Evolutionary conservation across 2,888 invertebrate species (phyloP).

Genomic region (Brachypterus glaber): DNA sequence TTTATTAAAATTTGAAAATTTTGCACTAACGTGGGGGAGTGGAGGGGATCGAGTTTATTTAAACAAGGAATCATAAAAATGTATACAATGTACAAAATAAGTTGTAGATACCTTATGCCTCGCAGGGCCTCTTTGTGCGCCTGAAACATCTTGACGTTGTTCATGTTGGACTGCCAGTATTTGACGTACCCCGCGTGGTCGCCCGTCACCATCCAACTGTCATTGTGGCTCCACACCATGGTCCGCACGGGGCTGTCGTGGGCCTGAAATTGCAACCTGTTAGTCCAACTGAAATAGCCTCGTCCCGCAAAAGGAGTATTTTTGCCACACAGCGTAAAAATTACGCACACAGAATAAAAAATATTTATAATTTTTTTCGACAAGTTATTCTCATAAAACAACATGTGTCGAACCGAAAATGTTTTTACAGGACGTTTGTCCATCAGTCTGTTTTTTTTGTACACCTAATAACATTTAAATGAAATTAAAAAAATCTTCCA

Average conservation of each 20-base stretch:
- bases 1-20: slow-evolving; percentile 16
- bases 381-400: too few relatives aligned
- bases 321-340: too few relatives aligned
- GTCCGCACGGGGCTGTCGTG: slow-evolving; percentile 98
- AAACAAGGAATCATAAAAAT: slow-evolving; percentile 26
- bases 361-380: too few relatives aligned
- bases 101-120: slow-evolving; percentile 80
- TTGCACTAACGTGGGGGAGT: slow-evolving; percentile 32
- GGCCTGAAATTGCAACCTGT: too few relatives aligned
- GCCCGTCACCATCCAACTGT: slow-evolving; percentile 99
- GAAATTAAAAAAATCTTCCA: too few relatives aligned
- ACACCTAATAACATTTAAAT: too few relatives aligned
- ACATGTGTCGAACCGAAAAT: too few relatives aligned
- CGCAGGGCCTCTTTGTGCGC: slow-evolving; percentile 99
- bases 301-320: too few relatives aligned
- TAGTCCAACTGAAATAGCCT: too few relatives aligned
- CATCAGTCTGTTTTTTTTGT: too few relatives aligned
- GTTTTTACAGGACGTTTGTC: too few relatives aligned
- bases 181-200: slow-evolving; percentile 98
- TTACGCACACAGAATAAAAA: too few relatives aligned
- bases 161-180: slow-evolving; percentile 99
- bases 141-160: slow-evolving; percentile 99
- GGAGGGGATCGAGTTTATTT: slow-evolving; percentile 39
- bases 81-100: slow-evolving; percentile 32
- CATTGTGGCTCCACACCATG: slow-evolving; percentile 99